phyloP scores from a whole-genome alignment of 2,113 vertebrate genomes.

The Macheiramphus alcinus region DNA sequence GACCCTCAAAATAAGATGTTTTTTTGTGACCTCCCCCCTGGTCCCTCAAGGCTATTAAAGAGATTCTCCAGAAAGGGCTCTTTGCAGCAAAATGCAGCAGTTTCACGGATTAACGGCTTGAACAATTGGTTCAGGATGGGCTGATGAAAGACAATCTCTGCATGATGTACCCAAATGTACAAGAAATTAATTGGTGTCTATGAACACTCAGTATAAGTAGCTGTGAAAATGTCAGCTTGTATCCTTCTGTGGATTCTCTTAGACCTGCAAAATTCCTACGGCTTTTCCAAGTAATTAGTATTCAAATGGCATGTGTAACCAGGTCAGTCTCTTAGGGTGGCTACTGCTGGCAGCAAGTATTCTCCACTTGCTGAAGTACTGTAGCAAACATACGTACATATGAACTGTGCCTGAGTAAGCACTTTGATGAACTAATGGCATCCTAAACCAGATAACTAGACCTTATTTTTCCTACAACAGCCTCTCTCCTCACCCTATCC shows the following conservation, averaged over 20 bases:
- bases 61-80: not conserved
- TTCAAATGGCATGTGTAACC: not conserved
- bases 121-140: not conserved
- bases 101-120: slow-evolving; percentile 24
- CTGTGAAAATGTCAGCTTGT: not conserved
- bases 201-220: not conserved
- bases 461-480: not conserved
- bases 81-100: not conserved
- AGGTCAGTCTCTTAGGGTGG: not conserved
- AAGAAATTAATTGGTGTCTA: not conserved
- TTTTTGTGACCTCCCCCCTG: not conserved
- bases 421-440: not conserved
- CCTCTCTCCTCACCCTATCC: not conserved
- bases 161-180: not conserved
- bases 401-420: not conserved
- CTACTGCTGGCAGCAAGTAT: not conserved
- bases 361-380: not conserved
- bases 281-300: not conserved
- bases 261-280: not conserved
- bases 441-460: not conserved
- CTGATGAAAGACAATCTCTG: not conserved
- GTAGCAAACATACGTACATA: not conserved
- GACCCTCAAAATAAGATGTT: not conserved
- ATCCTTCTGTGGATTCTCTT: not conserved
- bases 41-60: not conserved